Percentiles rank a stretch among this genome's conserved stretches.
Conservation (phyloP, 2,797 vertebrate species). For the Smutsia temminckii region DNA sequence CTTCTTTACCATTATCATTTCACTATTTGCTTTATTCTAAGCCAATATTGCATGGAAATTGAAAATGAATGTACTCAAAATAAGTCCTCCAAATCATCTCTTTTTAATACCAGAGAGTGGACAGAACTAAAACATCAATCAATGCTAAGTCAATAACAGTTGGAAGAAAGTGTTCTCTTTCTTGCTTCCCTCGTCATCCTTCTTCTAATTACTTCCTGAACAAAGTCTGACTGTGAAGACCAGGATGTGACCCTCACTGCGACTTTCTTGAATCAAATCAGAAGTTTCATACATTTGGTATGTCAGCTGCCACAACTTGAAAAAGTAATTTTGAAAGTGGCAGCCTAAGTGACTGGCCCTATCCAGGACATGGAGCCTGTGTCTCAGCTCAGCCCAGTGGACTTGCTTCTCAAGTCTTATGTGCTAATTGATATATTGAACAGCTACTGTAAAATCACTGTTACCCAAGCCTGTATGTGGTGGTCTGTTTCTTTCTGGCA, state of each 20-base stretch:
- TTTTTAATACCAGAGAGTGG: conserved; percentile 52
- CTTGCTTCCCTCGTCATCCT: not conserved
- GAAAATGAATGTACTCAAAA: conserved; percentile 42
- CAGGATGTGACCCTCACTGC: conserved; percentile 31
- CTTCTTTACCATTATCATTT: conserved; percentile 2
- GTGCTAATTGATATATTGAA: not conserved
- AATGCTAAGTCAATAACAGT: conserved; percentile 59
- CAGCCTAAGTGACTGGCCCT: not conserved
- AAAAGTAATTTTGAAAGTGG: not conserved
- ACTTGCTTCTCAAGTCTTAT: not conserved
- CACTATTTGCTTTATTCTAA: conserved; percentile 47
- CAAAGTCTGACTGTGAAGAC: conserved; percentile 23
- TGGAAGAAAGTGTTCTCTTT: conserved; percentile 49
- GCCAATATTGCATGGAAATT: conserved; percentile 15
- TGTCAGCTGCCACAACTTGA: not conserved
- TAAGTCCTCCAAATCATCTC: conserved; percentile 12
- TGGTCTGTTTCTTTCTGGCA: not conserved
- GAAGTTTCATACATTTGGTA: not conserved
- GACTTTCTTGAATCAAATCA: not conserved
- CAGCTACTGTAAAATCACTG: not conserved
- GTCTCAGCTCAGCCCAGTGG: not conserved
- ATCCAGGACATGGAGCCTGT: not conserved
- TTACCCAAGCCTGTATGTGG: not conserved
- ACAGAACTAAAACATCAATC: conserved; percentile 51
- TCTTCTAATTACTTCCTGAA: conserved; percentile 33